These are phyloP conservation scores for Drosophila varians DNA, from an alignment of 1,140 invertebrate genomes.

Conservation along the genomic window DNA sequence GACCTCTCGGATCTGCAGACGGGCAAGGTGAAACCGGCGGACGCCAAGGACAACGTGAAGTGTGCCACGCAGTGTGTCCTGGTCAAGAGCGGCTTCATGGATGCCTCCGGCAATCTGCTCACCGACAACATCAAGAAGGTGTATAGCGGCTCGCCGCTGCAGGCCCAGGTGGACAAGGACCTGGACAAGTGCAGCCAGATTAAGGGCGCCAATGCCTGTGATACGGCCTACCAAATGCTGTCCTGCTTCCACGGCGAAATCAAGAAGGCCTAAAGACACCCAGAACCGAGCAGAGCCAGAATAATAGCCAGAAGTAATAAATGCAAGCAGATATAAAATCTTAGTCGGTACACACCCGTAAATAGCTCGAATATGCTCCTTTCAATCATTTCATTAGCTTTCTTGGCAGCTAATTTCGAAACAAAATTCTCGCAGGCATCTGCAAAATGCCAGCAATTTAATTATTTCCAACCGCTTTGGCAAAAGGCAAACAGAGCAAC, in stretches of 20 bases:
- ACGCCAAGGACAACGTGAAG: conserved; percentile 61
- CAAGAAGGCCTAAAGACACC: neutral
- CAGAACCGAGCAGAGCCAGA: neutral
- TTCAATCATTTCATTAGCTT: conserved; percentile 7
- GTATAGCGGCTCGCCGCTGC: neutral
- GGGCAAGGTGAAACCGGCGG: conserved; percentile 34
- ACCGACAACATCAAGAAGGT: conserved; percentile 24
- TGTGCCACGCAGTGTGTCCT: conserved; percentile 57
- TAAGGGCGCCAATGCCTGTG: conserved; percentile 59
- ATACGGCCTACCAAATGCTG: conserved; percentile 54
- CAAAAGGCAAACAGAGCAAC: conserved; percentile 47
- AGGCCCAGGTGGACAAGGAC: conserved; percentile 12
- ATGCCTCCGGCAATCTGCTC: conserved; percentile 38
- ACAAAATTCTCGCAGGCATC: conserved; percentile 32
- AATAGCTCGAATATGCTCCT: conserved; percentile 6
- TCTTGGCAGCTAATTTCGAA: conserved; percentile 44
- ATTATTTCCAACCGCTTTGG: conserved; percentile 66
- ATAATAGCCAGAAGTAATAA: neutral
- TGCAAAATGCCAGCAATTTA: conserved; percentile 70
- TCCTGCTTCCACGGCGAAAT: conserved; percentile 26
- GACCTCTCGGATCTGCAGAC: conserved; percentile 42
- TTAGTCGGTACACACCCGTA: no score
- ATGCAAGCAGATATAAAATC: neutral
- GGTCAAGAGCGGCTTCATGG: conserved; percentile 58
- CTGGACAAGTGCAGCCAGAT: conserved; percentile 32